Percentiles rank a stretch among this genome's conserved stretches.
These are phyloP conservation scores for Eristalis tenax DNA, from an alignment of 2,888 invertebrate species.

Conservation along the genomic window DNA sequence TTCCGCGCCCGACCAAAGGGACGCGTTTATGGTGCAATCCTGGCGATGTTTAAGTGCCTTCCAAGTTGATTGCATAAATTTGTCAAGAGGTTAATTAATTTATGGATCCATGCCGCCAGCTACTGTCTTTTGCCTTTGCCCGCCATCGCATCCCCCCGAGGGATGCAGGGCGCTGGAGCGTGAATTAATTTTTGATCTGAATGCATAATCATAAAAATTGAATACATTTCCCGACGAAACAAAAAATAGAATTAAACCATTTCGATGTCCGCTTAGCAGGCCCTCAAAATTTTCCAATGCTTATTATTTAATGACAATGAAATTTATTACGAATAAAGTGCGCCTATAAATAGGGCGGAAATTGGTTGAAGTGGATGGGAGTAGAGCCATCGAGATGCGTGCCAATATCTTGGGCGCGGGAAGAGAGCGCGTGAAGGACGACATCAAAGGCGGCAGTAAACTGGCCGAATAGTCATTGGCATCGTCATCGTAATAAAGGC, in stretches of 20 bases:
- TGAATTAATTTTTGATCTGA: neutral
- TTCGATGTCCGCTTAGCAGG: constrained; percentile 13
- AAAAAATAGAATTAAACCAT: constrained; percentile 1
- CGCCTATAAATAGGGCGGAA: neutral
- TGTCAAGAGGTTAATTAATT: constrained; percentile 56
- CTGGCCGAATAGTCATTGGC: neutral
- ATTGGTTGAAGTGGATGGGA: neutral
- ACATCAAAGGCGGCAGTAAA: neutral
- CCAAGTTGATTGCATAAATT: constrained; percentile 37
- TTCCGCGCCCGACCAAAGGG: constrained; percentile 3
- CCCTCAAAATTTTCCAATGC: constrained; percentile 13
- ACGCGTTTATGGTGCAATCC: constrained; percentile 24
- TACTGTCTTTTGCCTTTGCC: neutral
- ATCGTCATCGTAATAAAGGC: neutral
- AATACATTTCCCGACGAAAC: neutral
- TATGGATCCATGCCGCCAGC: constrained; percentile 1
- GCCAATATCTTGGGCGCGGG: neutral
- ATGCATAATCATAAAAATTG: constrained; percentile 1
- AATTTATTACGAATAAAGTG: constrained; percentile 8
- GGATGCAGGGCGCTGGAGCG: neutral
- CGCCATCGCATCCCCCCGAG: neutral
- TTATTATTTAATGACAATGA: neutral
- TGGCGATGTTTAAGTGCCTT: constrained; percentile 20
- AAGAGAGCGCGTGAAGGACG: neutral
- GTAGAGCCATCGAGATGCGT: neutral